These are phyloP conservation scores for Drosophila formosana DNA, from an alignment of 2,888 invertebrate genomes.

Conservation along the genomic window DNA sequence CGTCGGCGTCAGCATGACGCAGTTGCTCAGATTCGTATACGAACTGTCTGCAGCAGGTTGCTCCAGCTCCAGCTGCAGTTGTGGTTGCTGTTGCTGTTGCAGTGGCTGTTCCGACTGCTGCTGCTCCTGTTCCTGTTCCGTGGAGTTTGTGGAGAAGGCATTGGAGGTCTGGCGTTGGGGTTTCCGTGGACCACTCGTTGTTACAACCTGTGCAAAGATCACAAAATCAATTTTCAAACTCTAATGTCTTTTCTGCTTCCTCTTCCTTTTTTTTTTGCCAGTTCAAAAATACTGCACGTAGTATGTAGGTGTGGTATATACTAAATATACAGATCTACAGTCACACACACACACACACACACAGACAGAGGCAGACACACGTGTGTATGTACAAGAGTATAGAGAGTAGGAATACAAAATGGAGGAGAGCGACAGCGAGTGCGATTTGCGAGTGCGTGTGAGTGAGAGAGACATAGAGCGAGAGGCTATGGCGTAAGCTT, in stretches of 20 bases:
- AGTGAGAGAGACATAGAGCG: slow-evolving; percentile 27
- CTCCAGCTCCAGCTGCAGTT: neutral
- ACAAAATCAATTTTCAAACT: slow-evolving; percentile 8
- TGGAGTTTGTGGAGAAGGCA: slow-evolving; percentile 84
- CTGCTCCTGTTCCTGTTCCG: slow-evolving; percentile 51
- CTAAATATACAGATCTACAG: slow-evolving; percentile 17
- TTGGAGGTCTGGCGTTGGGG: slow-evolving; percentile 88
- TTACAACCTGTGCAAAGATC: slow-evolving; percentile 88
- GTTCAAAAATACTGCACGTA: slow-evolving; percentile 1
- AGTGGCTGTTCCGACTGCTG: slow-evolving; percentile 6
- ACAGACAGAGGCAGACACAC: slow-evolving; percentile 6
- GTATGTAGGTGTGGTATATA: slow-evolving; percentile 11
- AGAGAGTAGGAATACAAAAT: slow-evolving; percentile 28
- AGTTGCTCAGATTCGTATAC: slow-evolving; percentile 84
- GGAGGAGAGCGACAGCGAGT: slow-evolving; percentile 35
- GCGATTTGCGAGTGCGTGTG: slow-evolving; percentile 31
- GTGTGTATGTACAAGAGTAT: slow-evolving; percentile 20
- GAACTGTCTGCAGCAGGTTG: slow-evolving; percentile 85
- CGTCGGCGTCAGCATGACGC: slow-evolving; percentile 85
- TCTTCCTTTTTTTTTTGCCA: neutral
- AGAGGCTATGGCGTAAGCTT: slow-evolving; percentile 31
- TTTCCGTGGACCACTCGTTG: slow-evolving; percentile 91
- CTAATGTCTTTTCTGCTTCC: neutral
- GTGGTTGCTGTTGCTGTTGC: slow-evolving; percentile 18
- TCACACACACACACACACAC: slow-evolving; percentile 21